A percentile compares a stretch with the other conserved stretches of the same genome.
Conservation (phyloP, 1,140 invertebrate genomes). For the Lordiphosa mommai region DNA sequence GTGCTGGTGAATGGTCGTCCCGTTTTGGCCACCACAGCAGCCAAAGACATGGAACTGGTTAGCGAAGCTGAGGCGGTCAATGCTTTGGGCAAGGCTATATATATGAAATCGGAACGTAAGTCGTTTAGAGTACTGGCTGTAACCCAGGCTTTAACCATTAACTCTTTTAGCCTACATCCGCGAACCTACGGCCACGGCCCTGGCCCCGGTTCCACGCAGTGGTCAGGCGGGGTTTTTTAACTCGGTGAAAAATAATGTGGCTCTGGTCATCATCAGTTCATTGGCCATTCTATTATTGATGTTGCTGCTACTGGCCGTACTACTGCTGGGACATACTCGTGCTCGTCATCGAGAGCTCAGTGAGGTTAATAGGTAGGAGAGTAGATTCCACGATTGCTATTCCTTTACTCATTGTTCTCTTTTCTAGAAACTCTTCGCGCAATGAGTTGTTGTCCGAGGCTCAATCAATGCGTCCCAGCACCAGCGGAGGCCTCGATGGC, state of each 20-base stretch:
- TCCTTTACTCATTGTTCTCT: not conserved
- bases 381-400: not conserved
- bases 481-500: slow-evolving; percentile 36
- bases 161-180: slow-evolving; percentile 84
- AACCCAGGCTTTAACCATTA: too few species aligned
- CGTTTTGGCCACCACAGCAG: slow-evolving; percentile 87
- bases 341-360: slow-evolving; percentile 81
- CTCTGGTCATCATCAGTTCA: slow-evolving; percentile 79
- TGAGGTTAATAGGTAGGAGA: slow-evolving; percentile 48
- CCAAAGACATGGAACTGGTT: slow-evolving; percentile 88
- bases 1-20: slow-evolving; percentile 88
- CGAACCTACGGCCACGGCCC: slow-evolving; percentile 81
- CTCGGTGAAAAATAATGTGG: slow-evolving; percentile 80
- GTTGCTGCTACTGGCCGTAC: slow-evolving; percentile 82
- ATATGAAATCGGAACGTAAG: slow-evolving; percentile 91
- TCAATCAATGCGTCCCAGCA: slow-evolving; percentile 60
- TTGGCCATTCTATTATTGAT: slow-evolving; percentile 83
- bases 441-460: slow-evolving; percentile 70
- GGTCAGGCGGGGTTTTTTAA: slow-evolving; percentile 84
- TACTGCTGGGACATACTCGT: slow-evolving; percentile 83
- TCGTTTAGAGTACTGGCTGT: not conserved
- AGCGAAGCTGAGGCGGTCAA: slow-evolving; percentile 86
- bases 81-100: slow-evolving; percentile 87
- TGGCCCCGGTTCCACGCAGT: slow-evolving; percentile 83
- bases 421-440: slow-evolving; percentile 55